phyloP scores from a whole-genome alignment of 1,140 invertebrate species.

The Aphis gossypii region DNA sequence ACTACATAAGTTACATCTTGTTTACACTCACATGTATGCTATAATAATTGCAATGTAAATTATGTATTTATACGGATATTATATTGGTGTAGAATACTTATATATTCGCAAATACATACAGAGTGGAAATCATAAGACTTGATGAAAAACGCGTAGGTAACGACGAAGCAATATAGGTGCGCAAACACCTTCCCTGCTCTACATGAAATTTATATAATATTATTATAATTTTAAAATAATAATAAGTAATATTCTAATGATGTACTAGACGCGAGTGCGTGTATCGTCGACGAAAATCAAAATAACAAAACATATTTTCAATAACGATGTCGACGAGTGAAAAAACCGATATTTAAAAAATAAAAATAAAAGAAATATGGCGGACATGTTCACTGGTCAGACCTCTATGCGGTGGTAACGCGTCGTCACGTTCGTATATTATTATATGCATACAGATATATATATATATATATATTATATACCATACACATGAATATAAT shows the following conservation, averaged over 20 bases:
- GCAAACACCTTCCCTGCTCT: neutral
- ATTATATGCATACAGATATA: neutral
- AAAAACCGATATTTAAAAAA: neutral
- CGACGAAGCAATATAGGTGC: neutral
- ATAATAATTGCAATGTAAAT: neutral
- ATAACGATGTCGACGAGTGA: neutral
- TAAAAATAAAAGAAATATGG: neutral
- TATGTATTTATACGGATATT: neutral
- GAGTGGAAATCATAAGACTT: neutral
- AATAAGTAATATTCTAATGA: neutral
- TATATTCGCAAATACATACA: neutral
- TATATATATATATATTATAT: neutral
- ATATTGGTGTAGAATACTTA: neutral
- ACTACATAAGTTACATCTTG: neutral
- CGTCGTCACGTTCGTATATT: neutral
- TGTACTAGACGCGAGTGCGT: neutral
- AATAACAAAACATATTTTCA: neutral
- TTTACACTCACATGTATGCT: neutral
- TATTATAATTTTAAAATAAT: neutral
- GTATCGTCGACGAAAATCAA: neutral
- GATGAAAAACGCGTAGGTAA: neutral
- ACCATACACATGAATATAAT: neutral
- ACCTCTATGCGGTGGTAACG: neutral
- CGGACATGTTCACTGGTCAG: neutral
- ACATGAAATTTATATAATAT: neutral